Evolutionary conservation across 2,888 invertebrate genomes (phyloP).

Genomic region (Nephrotoma appendiculata): DNA sequence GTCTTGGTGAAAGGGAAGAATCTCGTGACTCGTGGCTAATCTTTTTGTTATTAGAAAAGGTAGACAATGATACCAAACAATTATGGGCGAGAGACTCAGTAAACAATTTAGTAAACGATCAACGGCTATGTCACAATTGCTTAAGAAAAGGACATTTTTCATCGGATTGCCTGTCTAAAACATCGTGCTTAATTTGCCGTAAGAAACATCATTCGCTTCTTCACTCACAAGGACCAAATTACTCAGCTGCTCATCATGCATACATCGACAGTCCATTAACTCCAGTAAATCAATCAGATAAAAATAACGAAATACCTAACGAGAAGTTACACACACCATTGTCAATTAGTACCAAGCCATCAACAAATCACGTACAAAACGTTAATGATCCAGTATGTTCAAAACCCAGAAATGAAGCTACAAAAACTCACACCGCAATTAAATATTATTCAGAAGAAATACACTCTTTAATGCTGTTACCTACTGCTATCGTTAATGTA

Average conservation of each 20-base stretch:
- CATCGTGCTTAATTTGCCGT: background rate
- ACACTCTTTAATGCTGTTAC: background rate
- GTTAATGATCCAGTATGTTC: no score
- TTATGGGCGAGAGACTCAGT: background rate
- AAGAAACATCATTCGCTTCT: background rate
- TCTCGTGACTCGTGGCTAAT: background rate
- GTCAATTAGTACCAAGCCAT: no score
- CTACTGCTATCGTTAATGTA: background rate
- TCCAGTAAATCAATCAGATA: background rate
- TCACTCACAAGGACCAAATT: background rate
- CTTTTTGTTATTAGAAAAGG: background rate
- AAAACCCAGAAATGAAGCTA: background rate
- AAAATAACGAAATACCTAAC: no score
- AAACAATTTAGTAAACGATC: background rate
- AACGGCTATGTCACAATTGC: background rate
- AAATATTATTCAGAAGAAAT: background rate
- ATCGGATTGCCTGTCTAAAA: background rate
- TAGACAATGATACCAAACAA: background rate
- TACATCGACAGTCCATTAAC: background rate
- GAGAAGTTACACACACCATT: no score
- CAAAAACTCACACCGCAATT: background rate
- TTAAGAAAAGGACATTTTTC: background rate
- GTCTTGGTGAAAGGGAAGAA: background rate
- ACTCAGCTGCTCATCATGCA: no score
- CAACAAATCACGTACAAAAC: no score